phyloP scores from a whole-genome alignment of 2,113 vertebrate genomes.

The Etia nguti region DNA sequence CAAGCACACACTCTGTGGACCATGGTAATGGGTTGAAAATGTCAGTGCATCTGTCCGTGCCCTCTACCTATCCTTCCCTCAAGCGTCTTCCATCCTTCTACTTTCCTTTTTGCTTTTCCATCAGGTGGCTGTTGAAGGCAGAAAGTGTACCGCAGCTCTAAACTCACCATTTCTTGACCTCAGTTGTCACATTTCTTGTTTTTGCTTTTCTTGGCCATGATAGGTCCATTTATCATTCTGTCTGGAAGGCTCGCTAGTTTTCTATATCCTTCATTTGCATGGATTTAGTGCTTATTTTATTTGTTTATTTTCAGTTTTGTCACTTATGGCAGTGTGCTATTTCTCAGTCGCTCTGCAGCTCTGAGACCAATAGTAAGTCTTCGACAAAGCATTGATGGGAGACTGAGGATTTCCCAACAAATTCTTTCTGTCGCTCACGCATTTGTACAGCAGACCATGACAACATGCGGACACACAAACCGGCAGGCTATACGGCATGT shows the following conservation, averaged over 20 bases:
- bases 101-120: not conserved
- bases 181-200: not conserved
- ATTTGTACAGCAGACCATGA: not conserved
- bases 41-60: conserved; percentile 36
- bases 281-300: not conserved
- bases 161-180: not conserved
- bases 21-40: conserved; percentile 47
- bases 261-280: not conserved
- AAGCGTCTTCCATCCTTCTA: not conserved
- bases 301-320: not conserved
- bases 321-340: not conserved
- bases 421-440: not conserved
- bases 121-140: not conserved
- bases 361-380: not conserved
- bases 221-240: not conserved
- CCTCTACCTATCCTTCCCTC: conserved; percentile 21
- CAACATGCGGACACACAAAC: not conserved
- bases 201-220: not conserved
- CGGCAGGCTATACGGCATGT: not conserved
- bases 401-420: not conserved
- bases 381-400: not conserved
- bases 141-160: not conserved
- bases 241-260: not conserved
- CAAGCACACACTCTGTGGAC: conserved; percentile 26
- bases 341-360: not conserved